A percentile compares a stretch with the other conserved stretches of the same genome.
phyloP scores from a whole-genome alignment of 2,888 invertebrate genomes.

The Herminia tarsipennalis region DNA sequence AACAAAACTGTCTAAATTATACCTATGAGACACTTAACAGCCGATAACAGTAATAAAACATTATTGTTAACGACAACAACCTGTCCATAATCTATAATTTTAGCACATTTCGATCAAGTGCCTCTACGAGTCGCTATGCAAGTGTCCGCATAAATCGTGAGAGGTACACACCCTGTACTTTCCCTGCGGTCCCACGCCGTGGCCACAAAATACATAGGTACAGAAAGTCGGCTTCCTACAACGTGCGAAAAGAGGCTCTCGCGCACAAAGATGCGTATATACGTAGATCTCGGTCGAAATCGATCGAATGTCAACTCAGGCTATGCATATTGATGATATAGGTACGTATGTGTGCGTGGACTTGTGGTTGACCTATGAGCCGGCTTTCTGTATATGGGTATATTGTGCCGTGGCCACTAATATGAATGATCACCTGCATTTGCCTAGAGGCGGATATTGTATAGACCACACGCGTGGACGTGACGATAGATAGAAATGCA shows the following conservation, averaged over 20 bases:
- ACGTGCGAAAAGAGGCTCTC: too few relatives aligned
- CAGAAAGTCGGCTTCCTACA: too few relatives aligned
- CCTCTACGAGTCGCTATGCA: neutral
- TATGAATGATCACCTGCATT: slow-evolving; percentile 21
- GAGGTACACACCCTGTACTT: slow-evolving; percentile 44
- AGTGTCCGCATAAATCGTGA: slow-evolving; percentile 25
- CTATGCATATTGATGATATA: too few relatives aligned
- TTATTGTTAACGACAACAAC: neutral
- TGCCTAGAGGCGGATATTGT: slow-evolving; percentile 11
- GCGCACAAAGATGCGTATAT: too few relatives aligned
- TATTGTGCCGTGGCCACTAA: slow-evolving; percentile 5
- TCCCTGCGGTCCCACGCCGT: slow-evolving; percentile 34
- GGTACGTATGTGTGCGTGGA: too few relatives aligned
- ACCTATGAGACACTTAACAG: too few relatives aligned
- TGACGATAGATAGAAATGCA: neutral
- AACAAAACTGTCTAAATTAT: too few relatives aligned
- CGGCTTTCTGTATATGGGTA: too few relatives aligned
- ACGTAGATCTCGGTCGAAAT: too few relatives aligned
- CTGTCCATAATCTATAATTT: neutral
- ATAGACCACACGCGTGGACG: slow-evolving; percentile 28
- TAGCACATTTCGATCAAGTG: neutral
- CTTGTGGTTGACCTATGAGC: too few relatives aligned
- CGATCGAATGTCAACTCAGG: too few relatives aligned
- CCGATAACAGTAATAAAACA: neutral
- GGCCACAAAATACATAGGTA: too few relatives aligned